Conservation (phyloP, 1,140 invertebrate species). For the Drosophila tani region DNA sequence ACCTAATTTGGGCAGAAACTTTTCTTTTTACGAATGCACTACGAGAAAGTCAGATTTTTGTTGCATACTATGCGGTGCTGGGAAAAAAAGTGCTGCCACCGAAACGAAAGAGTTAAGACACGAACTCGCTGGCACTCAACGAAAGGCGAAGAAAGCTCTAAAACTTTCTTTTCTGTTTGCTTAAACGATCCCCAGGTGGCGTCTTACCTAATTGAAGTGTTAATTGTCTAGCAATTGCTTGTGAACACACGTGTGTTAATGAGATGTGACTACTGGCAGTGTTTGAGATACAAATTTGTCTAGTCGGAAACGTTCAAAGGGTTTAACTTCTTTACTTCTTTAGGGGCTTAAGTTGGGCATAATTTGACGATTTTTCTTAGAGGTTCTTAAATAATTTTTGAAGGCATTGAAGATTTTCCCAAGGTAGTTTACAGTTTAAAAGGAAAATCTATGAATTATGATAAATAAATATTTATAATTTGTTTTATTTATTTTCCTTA, state of each 20-base stretch:
- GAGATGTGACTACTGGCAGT: not conserved
- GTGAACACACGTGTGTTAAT: not conserved
- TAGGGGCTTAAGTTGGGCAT: not conserved
- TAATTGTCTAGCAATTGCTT: not conserved
- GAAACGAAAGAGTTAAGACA: conserved; percentile 73
- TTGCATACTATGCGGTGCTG: conserved; percentile 54
- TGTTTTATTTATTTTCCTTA: too few relatives aligned
- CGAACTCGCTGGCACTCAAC: conserved; percentile 52
- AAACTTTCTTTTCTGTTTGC: not conserved
- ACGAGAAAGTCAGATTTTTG: not conserved
- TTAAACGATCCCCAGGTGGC: conserved; percentile 14
- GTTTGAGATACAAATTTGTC: not conserved
- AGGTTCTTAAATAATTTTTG: too few relatives aligned
- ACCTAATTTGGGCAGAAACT: conserved; percentile 53
- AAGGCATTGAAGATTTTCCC: too few relatives aligned
- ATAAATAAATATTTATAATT: too few relatives aligned
- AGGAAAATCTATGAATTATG: too few relatives aligned
- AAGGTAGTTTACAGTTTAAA: too few relatives aligned
- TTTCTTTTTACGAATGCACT: conserved; percentile 60
- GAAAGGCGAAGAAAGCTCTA: conserved; percentile 44
- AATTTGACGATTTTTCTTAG: too few relatives aligned
- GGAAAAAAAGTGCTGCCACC: not conserved
- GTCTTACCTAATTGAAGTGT: not conserved
- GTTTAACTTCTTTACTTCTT: too few relatives aligned
- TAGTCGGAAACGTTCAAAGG: too few relatives aligned